Evolutionary conservation across 1,140 invertebrate genomes (phyloP), one percentile per base, ranked within the genome.

Genomic region (honey bee (Apis mellifera)): DNA sequence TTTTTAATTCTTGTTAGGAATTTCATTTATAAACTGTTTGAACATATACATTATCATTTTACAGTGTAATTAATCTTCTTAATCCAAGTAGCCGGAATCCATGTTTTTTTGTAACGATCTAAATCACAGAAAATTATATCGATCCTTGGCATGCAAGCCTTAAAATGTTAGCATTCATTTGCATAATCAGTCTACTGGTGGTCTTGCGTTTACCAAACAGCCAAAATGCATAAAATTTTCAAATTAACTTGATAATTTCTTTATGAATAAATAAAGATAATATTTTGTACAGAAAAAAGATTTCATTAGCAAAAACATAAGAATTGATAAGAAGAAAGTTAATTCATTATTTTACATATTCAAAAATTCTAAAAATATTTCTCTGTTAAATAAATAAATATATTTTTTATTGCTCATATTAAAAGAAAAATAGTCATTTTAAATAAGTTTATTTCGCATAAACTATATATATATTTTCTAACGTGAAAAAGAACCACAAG

Each of bases 101-200:
- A 69, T 17, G 50, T 82, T 68, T 59, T 52, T 57, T 82, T 57
- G 74, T 21, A 68, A 50, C 64, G 72, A 76, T 57, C 48, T 60
- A 68, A 76, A 59, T 64, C 73, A 54, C 57, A 66, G 57, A 68
- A 76, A 68, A 82, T 82, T 76, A 54, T 59, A 76, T 82, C 64
- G 64, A 82, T 82, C 73, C 72, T 55, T 50, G 73, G 60, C 79
- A 82, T 73, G 73, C 73, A 65, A 82, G 73, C n/a, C 79, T 82
- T 76, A 59, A 76, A 82, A 76, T 75, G 64, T 76, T n/a, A 64
- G 79, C 79, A 73, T 82, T 66, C 78, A 55, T 54, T 66, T n/a
- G 17, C 78, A 60, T 50, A n/a, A 23, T 55, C 70, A 15, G 26
- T 65, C 50, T 52, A 62, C 19, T 23, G 62, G 64, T 76, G 73